Conservation (phyloP, 2,113 vertebrate species). For the Cebidichthys violaceus region DNA sequence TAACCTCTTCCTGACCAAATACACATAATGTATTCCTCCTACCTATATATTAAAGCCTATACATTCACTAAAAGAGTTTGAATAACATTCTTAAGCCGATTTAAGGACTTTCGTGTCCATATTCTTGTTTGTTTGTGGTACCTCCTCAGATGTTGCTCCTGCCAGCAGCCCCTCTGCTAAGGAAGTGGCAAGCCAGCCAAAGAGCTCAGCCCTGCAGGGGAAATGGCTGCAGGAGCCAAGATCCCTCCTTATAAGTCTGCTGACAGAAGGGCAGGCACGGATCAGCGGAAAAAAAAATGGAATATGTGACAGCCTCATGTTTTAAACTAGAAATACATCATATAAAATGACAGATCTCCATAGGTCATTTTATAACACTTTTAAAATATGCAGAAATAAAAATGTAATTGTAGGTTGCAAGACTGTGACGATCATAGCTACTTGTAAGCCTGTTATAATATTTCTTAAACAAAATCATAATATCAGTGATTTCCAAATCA, state of each 20-base stretch:
- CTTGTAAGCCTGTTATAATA: not conserved
- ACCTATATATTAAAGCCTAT: too few species aligned
- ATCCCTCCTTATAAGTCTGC: conserved; percentile 54
- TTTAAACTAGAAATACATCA: not conserved
- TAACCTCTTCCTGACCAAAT: conserved; percentile 12
- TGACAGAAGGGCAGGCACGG: conserved; percentile 54
- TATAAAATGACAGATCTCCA: too few species aligned
- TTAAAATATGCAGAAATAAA: not conserved
- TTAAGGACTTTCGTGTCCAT: not conserved
- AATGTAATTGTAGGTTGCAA: not conserved
- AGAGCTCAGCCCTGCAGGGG: conserved; percentile 76
- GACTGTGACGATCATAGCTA: not conserved
- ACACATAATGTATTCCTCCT: not conserved
- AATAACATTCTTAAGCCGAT: not conserved
- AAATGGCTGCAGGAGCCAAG: conserved; percentile 67
- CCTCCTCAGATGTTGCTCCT: conserved; percentile 71
- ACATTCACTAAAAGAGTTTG: not conserved
- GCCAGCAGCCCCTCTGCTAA: conserved; percentile 80
- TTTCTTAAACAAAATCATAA: not conserved
- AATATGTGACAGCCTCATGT: not conserved
- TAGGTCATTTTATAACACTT: not conserved
- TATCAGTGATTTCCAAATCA: not conserved
- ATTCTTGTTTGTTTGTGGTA: conserved; percentile 56
- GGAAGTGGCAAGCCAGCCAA: conserved; percentile 76
- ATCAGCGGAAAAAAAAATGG: conserved; percentile 27